Base-by-base conservation (phyloP, 2,888 invertebrate species). In the Apotomis betuletana region DNA sequence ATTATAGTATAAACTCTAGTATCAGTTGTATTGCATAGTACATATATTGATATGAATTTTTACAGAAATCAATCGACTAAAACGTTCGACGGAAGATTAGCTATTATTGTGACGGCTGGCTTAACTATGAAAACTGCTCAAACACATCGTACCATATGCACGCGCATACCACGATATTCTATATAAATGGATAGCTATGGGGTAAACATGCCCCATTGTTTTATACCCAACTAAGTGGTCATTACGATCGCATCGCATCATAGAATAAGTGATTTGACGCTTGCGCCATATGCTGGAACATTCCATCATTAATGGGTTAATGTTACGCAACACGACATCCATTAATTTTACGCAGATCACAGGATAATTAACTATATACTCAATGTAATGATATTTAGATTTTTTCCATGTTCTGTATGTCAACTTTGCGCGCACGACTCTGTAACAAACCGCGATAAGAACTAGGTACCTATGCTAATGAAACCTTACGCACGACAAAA, bases 201-300 rank as follows among this genome's bases (percentile, higher is more conserved):
- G 68, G 71, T 74, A 74, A 74, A 74, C 62, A 75, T 83, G 82
- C 90, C 88, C 90, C 77, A 89, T 91, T 91, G 90, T 90, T 91
- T 88, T 83, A 87, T 81, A 81, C 78, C 74, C 75, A 75, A 80
- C 80, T 82, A 84, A 84, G 80, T 77, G 79, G 83, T 87, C 90
- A 90, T 90, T 88, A 89, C 83, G 79, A 75, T 79, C 77, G 81
- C 83, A 86, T 87, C 87, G 85, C 85, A 76, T 80, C 78, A 41
- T 41, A 41, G 41, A 27, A 77, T 86, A 83, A 89, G 84, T 88
- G 88, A 90, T 90, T 90, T 87, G 81, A 83, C 82, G 79, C 79
- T 80, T 78, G 80, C 75, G 78, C 84, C 85, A 83, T 83, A 83
- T 84, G 84, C 79, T 78, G 75, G 73, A 61, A 51, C 10, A 51